Evolutionary conservation across 37 sponge, comb jelly and placozoan genomes (phyloP), one percentile per base, ranked within the genome.

Genomic region (Petrosia ficiformis): DNA sequence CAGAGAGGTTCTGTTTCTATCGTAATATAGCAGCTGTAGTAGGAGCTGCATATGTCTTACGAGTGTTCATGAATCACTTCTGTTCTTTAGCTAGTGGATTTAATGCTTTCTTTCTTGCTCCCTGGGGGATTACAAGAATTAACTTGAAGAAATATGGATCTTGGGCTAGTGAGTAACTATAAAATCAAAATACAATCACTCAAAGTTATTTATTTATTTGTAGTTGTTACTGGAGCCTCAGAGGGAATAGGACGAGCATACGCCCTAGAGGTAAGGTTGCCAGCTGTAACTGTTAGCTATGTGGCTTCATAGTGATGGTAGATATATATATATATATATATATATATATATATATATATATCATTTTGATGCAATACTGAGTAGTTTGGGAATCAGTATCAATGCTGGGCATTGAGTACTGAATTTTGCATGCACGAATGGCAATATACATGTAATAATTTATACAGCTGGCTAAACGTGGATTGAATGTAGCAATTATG

Each of bases 111-210:
- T 70, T 78, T 41, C 57, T 84, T 1, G 74, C 74, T 61, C 83
- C 83, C 0, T 58, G 43, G 61, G 85, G 79, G 0, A 44, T 83
- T 4, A 66, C 42, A 19, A 61, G 89, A 29, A 69, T 36, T 24
- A 74, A 89, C 63, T 42, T 89, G 24, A 89, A 75, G 75, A 83
- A 83, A 63, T 89, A 71, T 37, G 89, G 84, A 0, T 5, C 56
- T 19, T 89, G 89, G 89, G 89, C 89, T 29, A 73, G 88, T 87
- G 39, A 37, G 81, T 60, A 1, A n/a, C 25, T 31, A 56, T 1
- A 10, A 68, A 40, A 42, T 1, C 0, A 25, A 2, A 59, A n/a
- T 8, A 61, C 76, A n/a, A n/a, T 37, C 16, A 31, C 38, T 30
- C 29, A 28, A 30, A 72, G 28, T 30, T 72, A 38, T n/a, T 2